Conservation (phyloP, 1,140 invertebrate genomes). For the Musca vetustissima region DNA sequence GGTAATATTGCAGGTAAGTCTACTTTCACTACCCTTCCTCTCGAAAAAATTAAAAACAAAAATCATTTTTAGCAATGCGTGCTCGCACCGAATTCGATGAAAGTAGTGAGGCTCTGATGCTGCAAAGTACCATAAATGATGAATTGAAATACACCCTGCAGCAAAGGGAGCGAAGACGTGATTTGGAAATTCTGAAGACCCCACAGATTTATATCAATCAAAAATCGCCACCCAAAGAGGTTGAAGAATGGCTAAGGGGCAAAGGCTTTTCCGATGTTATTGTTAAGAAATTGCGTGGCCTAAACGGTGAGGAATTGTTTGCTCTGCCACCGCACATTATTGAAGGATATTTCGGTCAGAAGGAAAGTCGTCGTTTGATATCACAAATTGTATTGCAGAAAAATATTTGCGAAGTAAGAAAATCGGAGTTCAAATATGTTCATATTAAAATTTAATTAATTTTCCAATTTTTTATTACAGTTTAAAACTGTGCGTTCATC, state of each 20-base stretch:
- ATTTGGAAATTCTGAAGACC: slow-evolving; percentile 68
- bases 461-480: slow-evolving; percentile 54
- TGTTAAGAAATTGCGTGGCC: slow-evolving; percentile 64
- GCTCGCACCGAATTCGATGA: slow-evolving; percentile 45
- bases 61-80: slow-evolving; percentile 39
- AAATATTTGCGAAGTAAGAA: slow-evolving; percentile 73
- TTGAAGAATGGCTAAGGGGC: slow-evolving; percentile 72
- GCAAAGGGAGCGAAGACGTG: slow-evolving; percentile 60
- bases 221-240: slow-evolving; percentile 65
- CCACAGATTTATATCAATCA: slow-evolving; percentile 73
- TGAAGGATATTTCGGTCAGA: slow-evolving; percentile 67
- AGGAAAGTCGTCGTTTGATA: slow-evolving; percentile 72
- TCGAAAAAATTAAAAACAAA: no score
- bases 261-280: slow-evolving; percentile 74
- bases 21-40: no score
- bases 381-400: slow-evolving; percentile 76
- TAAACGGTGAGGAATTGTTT: slow-evolving; percentile 73
- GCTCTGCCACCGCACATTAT: slow-evolving; percentile 64
- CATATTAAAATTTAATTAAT: slow-evolving; percentile 16
- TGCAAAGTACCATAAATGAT: slow-evolving; percentile 64
- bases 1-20: slow-evolving; percentile 39
- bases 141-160: slow-evolving; percentile 68
- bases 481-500: slow-evolving; percentile 69
- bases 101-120: slow-evolving; percentile 36
- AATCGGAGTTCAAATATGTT: slow-evolving; percentile 1